These are phyloP conservation scores for Cottus gobio DNA, from an alignment of 2,113 vertebrate species.

Conservation along the genomic window DNA sequence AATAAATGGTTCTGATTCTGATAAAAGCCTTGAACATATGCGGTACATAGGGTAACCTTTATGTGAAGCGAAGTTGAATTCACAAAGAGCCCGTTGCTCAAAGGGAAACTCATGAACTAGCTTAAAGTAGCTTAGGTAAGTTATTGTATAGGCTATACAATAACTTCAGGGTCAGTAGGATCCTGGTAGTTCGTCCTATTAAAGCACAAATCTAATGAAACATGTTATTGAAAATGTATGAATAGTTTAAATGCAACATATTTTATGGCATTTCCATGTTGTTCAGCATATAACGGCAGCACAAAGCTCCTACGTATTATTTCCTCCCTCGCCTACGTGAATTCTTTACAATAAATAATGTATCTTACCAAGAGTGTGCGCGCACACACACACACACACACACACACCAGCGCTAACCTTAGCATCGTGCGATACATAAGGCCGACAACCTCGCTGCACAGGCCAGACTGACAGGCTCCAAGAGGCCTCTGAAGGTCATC, in stretches of 20 bases:
- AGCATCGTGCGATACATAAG: not conserved
- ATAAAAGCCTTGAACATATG: not conserved
- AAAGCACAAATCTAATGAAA: not conserved
- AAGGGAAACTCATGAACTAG: not conserved
- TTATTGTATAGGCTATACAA: no score
- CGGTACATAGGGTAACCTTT: no score
- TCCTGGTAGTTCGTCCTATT: not conserved
- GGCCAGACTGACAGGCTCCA: not conserved
- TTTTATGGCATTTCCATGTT: not conserved
- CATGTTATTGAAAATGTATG: not conserved
- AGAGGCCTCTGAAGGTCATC: slow-evolving; percentile 48
- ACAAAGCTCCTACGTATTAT: not conserved
- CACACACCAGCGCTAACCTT: not conserved
- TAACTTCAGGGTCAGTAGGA: not conserved
- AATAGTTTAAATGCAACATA: not conserved
- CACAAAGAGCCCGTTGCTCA: no score
- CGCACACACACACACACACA: slow-evolving; percentile 26
- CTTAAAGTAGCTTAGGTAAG: not conserved
- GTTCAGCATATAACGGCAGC: not conserved
- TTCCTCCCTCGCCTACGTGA: not conserved
- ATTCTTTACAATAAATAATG: not conserved
- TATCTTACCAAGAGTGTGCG: not conserved
- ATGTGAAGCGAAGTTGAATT: no score
- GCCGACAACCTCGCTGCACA: not conserved
- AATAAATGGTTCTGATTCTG: no score